phyloP scores from a whole-genome alignment of 2,113 vertebrate genomes.

The Hippocampus barbouri region DNA sequence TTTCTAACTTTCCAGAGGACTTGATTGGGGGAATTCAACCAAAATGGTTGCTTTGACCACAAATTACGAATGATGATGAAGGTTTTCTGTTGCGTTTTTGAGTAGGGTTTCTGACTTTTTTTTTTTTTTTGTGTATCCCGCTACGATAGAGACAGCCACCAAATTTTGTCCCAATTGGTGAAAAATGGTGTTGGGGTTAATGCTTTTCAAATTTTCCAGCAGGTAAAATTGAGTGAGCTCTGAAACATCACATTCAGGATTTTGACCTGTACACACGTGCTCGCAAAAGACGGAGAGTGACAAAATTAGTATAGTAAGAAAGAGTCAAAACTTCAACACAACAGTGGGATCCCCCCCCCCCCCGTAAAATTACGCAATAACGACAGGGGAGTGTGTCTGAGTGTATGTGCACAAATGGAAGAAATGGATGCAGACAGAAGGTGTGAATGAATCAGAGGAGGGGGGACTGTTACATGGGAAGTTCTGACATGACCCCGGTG shows the following conservation, averaged over 20 bases:
- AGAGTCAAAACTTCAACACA: not conserved
- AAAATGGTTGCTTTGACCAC: no score
- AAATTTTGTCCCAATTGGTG: not conserved
- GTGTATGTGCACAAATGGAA: slow-evolving; percentile 29
- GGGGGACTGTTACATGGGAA: slow-evolving; percentile 13
- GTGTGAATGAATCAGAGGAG: slow-evolving; percentile 35
- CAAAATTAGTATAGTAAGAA: not conserved
- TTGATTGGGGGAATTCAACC: no score
- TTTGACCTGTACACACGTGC: not conserved
- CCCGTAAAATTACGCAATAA: not conserved
- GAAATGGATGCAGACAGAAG: slow-evolving; percentile 32
- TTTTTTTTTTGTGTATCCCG: no score
- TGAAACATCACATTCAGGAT: not conserved
- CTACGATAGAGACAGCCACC: not conserved
- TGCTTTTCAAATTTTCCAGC: not conserved
- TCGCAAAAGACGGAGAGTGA: not conserved
- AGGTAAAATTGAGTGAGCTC: not conserved
- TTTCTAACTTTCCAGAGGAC: no score
- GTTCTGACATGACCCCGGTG: slow-evolving; percentile 1
- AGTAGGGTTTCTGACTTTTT: no score
- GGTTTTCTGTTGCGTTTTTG: not conserved
- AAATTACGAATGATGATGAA: no score
- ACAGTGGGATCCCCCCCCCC: not conserved
- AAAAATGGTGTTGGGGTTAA: not conserved
- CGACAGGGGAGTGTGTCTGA: slow-evolving; percentile 1